A percentile compares a stretch with the other conserved stretches of the same genome.
phyloP scores from a whole-genome alignment of 2,888 invertebrate genomes.

The Apotomis capreana region DNA sequence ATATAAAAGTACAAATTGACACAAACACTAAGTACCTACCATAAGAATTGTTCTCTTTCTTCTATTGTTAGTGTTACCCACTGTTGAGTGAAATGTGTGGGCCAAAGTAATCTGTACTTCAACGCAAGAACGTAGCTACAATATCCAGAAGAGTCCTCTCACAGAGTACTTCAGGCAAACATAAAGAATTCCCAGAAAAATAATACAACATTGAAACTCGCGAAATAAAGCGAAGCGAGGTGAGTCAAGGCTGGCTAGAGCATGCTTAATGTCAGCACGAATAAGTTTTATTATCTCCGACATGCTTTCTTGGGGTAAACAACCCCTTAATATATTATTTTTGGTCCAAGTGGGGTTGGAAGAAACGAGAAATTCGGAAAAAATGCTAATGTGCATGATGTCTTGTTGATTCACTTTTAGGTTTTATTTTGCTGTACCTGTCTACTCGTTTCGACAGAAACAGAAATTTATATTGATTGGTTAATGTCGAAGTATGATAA shows the following conservation, averaged over 20 bases:
- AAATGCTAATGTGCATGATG: not conserved
- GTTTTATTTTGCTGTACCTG: no score
- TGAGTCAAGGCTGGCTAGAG: constrained; percentile 25
- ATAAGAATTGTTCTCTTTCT: no score
- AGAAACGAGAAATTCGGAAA: constrained; percentile 6
- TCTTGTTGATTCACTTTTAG: no score
- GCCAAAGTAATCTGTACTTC: no score
- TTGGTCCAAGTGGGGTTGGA: constrained; percentile 20
- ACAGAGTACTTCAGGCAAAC: not conserved
- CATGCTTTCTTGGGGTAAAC: constrained; percentile 20
- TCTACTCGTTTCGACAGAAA: no score
- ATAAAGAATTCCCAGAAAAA: not conserved
- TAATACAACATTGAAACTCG: constrained; percentile 10
- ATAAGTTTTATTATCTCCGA: constrained; percentile 35
- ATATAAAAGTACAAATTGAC: no score
- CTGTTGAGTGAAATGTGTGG: no score
- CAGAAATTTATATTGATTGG: no score
- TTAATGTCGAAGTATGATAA: no score
- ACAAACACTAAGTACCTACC: no score
- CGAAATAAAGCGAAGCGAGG: constrained; percentile 18
- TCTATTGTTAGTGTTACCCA: no score
- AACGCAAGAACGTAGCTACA: no score
- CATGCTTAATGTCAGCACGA: constrained; percentile 32
- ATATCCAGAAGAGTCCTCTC: not conserved
- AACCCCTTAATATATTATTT: constrained; percentile 29